These are phyloP conservation scores for Semibalanus balanoides DNA, from an alignment of 1,140 invertebrate genomes.

Conservation along the genomic window DNA sequence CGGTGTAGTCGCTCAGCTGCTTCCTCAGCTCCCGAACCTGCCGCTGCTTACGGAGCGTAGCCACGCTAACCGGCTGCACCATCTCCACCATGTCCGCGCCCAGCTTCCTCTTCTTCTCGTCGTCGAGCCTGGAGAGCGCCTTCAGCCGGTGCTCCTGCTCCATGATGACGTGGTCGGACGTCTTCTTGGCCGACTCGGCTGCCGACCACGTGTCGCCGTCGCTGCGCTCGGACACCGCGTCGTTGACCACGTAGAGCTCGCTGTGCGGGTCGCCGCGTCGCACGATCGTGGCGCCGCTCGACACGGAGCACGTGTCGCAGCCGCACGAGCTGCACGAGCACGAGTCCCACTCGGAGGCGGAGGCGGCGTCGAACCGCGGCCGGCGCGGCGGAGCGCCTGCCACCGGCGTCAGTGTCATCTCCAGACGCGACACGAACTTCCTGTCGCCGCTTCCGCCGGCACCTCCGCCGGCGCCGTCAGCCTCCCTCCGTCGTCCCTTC, in stretches of 20 bases:
- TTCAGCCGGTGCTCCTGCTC: conserved; percentile 15
- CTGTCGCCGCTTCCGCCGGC: not conserved
- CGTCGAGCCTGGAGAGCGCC: conserved; percentile 17
- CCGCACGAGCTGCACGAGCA: conserved; percentile 19
- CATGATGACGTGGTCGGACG: conserved; percentile 17
- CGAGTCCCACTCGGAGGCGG: conserved; percentile 16
- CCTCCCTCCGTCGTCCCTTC: conserved; percentile 15
- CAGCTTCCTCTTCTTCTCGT: conserved; percentile 18
- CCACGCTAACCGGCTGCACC: not conserved
- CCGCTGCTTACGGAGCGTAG: conserved; percentile 14
- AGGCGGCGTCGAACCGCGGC: conserved; percentile 4
- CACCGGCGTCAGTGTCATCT: conserved; percentile 14
- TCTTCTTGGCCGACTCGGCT: conserved; percentile 20
- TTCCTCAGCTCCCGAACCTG: conserved; percentile 18
- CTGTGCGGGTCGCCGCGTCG: conserved; percentile 13
- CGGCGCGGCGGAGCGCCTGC: conserved; percentile 12
- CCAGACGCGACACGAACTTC: conserved; percentile 15
- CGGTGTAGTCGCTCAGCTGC: conserved; percentile 15
- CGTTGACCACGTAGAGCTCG: not conserved
- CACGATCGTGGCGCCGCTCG: conserved; percentile 8
- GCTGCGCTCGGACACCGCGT: conserved; percentile 12
- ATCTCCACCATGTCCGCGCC: conserved; percentile 7
- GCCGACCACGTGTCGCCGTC: conserved; percentile 17
- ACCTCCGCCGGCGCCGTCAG: conserved; percentile 13
- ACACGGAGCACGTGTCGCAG: conserved; percentile 10